phyloP scores from a whole-genome alignment of 2,113 vertebrate genomes.

The Sinocyclocheilus grahami region DNA sequence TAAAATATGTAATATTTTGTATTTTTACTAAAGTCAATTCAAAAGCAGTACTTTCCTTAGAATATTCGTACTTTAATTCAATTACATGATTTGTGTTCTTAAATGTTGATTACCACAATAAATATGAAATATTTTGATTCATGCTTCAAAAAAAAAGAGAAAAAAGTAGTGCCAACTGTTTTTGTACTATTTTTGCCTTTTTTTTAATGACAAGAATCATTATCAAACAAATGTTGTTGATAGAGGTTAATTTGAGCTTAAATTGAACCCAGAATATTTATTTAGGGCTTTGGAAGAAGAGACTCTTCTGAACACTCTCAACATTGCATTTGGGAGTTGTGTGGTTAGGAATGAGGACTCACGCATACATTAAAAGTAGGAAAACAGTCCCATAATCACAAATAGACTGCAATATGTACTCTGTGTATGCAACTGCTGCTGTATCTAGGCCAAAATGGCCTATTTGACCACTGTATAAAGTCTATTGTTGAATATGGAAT shows the following conservation, averaged over 20 bases:
- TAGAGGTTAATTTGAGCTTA: not conserved
- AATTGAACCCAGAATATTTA: not conserved
- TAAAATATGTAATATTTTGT: not conserved
- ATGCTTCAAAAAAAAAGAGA: no score
- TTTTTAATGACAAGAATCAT: no score
- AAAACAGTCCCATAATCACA: not conserved
- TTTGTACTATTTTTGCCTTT: not conserved
- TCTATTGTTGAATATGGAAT: not conserved
- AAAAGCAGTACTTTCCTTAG: not conserved
- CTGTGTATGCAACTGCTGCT: not conserved
- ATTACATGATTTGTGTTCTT: no score
- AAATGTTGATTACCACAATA: no score
- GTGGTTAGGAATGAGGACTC: conserved; percentile 1
- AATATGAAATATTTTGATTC: no score
- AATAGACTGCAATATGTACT: not conserved
- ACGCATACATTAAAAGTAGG: not conserved
- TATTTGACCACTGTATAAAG: not conserved
- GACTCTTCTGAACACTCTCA: not conserved
- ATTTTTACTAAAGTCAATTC: not conserved
- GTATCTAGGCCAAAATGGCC: not conserved
- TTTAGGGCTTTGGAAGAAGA: not conserved
- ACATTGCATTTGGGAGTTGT: not conserved
- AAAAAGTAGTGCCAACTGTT: not conserved
- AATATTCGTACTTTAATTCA: not conserved
- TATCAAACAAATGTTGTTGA: not conserved